These are phyloP conservation scores for Cetoscarus ocellatus DNA, from an alignment of 2,797 vertebrate genomes.

Conservation along the genomic window DNA sequence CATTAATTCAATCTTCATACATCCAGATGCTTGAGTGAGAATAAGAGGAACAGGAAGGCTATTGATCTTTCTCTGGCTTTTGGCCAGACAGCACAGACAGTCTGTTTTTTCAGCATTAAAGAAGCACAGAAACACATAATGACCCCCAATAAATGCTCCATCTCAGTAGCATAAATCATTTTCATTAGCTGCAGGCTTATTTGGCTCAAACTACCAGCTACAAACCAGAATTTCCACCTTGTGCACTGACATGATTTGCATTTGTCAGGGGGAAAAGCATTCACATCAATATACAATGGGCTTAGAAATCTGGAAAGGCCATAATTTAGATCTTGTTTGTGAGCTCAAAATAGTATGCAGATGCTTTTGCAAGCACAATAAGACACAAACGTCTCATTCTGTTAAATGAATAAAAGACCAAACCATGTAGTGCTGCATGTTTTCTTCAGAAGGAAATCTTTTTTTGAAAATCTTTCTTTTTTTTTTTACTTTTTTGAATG, in stretches of 20 bases:
- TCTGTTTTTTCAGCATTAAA: constrained; percentile 30
- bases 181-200: constrained; percentile 39
- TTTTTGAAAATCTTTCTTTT: constrained; percentile 10
- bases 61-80: constrained; percentile 72
- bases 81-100: constrained; percentile 35
- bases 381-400: constrained; percentile 16
- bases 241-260: constrained; percentile 40
- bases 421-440: constrained; percentile 3
- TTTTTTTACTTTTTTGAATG: background rate
- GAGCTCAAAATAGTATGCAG: constrained; percentile 40
- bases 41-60: constrained; percentile 47
- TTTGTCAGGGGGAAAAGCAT: constrained; percentile 32
- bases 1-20: constrained; percentile 76
- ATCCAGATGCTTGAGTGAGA: constrained; percentile 54
- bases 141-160: constrained; percentile 39
- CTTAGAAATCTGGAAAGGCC: constrained; percentile 37
- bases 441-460: constrained; percentile 6
- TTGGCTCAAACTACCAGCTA: constrained; percentile 29
- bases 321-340: constrained; percentile 48
- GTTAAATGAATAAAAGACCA: constrained; percentile 6
- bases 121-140: constrained; percentile 38
- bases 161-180: constrained; percentile 28
- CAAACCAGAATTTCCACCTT: constrained; percentile 14
- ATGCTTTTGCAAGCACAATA: constrained; percentile 23
- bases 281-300: constrained; percentile 29